phyloP scores from a whole-genome alignment of 2,113 vertebrate genomes.

The Speoplatyrhinus poulsoni region DNA sequence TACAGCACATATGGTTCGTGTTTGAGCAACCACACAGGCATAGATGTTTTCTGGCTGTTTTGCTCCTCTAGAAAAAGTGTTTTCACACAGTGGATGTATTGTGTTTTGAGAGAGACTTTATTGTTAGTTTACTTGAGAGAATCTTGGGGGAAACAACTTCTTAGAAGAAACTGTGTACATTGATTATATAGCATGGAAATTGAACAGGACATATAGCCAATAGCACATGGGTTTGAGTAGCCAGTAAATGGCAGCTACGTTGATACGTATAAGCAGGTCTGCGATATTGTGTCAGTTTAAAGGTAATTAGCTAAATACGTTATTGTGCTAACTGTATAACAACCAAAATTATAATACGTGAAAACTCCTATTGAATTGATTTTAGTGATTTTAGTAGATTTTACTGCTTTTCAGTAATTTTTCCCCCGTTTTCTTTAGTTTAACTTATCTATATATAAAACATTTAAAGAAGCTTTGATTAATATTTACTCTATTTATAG shows the following conservation, averaged over 20 bases:
- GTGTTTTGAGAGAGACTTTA: slow-evolving; percentile 29
- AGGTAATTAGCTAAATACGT: background rate
- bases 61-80: slow-evolving; percentile 27
- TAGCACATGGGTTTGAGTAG: background rate
- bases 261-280: background rate
- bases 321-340: background rate
- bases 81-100: slow-evolving; percentile 34
- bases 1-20: slow-evolving; percentile 43
- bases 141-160: background rate
- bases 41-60: slow-evolving; percentile 24
- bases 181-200: too few relatives aligned
- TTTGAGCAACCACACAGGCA: slow-evolving; percentile 28
- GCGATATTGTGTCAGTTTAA: background rate
- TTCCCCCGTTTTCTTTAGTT: background rate
- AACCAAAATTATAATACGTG: background rate
- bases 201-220: background rate
- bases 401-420: background rate
- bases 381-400: too few relatives aligned
- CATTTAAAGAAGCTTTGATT: background rate
- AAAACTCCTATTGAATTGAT: background rate
- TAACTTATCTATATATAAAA: background rate
- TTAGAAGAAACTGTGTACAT: slow-evolving; percentile 20
- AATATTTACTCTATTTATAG: slow-evolving; percentile 59
- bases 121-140: slow-evolving; percentile 12
- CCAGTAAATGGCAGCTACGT: background rate